A percentile compares a stretch with the other conserved stretches of the same genome.
Evolutionary conservation across 2,113 vertebrate species (phyloP).

Genomic region (Aphyosemion australe): DNA sequence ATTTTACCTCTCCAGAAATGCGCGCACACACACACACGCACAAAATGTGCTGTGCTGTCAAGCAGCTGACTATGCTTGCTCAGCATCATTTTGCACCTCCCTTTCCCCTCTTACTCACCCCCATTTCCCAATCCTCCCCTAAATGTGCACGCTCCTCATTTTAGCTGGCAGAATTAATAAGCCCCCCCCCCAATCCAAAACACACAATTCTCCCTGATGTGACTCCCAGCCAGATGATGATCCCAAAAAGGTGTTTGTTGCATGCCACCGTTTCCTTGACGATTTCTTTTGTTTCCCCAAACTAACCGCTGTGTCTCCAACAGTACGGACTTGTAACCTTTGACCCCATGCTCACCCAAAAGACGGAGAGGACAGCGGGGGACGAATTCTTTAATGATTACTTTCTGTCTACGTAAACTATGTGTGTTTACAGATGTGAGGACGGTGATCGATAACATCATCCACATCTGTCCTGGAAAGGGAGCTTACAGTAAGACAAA

Average conservation of each 20-base stretch:
- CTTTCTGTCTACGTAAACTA: conserved; percentile 14
- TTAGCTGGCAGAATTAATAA: conserved; percentile 60
- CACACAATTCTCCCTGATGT: conserved; percentile 1
- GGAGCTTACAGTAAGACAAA: background rate
- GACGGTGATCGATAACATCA: background rate
- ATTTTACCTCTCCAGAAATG: conserved; percentile 11
- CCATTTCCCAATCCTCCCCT: background rate
- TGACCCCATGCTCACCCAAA: conserved; percentile 5
- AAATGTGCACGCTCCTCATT: conserved; percentile 18
- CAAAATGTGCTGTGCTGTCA: conserved; percentile 44
- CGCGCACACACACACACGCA: too few relatives aligned
- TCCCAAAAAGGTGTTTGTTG: conserved; percentile 14
- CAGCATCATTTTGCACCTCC: conserved; percentile 44
- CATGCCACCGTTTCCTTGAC: conserved; percentile 17
- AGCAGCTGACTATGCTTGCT: conserved; percentile 46
- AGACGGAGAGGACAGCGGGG: background rate
- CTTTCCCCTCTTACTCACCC: background rate
- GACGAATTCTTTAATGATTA: background rate
- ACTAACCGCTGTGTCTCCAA: conserved; percentile 6
- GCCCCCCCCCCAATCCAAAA: conserved; percentile 46
- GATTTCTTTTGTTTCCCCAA: conserved; percentile 9
- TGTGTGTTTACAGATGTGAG: too few relatives aligned
- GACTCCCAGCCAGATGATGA: conserved; percentile 22
- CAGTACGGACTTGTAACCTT: conserved; percentile 33
- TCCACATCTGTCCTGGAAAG: background rate